These are phyloP conservation scores for Palythoa grandis DNA, from an alignment of 92 coral and sea anemone genomes.

Conservation along the genomic window DNA sequence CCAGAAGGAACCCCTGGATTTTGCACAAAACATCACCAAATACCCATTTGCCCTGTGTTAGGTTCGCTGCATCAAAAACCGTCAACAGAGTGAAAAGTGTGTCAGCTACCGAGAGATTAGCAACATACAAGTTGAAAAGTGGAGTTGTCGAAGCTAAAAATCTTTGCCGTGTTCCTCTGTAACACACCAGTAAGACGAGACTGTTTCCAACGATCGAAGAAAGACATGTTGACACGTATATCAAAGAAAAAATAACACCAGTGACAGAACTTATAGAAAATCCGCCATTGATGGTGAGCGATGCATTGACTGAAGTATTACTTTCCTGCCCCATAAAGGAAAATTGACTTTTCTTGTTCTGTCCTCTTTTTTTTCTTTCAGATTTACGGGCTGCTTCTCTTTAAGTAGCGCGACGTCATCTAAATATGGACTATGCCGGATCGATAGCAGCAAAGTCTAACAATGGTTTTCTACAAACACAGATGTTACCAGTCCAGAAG, in stretches of 20 bases:
- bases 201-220: constrained; percentile 67
- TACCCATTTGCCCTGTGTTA: constrained; percentile 54
- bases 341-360: background rate
- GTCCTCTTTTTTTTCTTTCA: background rate
- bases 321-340: constrained; percentile 16
- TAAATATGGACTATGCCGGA: background rate
- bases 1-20: constrained; percentile 73
- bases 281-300: background rate
- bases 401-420: background rate
- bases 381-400: background rate
- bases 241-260: constrained; percentile 66
- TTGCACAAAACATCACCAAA: constrained; percentile 66
- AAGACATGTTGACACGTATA: constrained; percentile 59
- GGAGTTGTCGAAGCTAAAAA: constrained; percentile 51
- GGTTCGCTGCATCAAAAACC: constrained; percentile 61
- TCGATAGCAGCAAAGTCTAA: background rate
- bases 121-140: constrained; percentile 75
- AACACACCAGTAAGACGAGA: constrained; percentile 66
- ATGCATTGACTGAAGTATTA: background rate
- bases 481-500: constrained; percentile 5
- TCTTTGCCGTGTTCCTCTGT: constrained; percentile 43
- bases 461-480: background rate
- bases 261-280: constrained; percentile 54
- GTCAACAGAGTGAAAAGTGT: constrained; percentile 76
- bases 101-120: constrained; percentile 74